phyloP scores from a whole-genome alignment of 2,888 invertebrate genomes.

The Saturnia japonica region DNA sequence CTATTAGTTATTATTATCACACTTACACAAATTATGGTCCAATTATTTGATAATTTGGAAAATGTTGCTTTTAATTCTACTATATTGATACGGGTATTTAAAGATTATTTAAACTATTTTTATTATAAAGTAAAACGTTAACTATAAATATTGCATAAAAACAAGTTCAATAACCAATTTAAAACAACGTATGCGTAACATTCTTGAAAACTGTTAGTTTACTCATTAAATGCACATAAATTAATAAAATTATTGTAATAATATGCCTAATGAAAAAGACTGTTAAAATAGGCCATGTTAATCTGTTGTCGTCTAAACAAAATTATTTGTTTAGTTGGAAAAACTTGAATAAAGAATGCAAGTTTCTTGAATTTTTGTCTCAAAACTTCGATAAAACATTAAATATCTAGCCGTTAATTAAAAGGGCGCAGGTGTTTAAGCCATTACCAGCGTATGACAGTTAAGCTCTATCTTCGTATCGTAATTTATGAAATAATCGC shows the following conservation, averaged over 20 bases:
- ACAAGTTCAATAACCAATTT: neutral
- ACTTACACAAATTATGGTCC: too few species aligned
- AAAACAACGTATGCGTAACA: neutral
- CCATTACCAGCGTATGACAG: constrained; percentile 35
- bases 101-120: too few species aligned
- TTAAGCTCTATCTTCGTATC: constrained; percentile 29
- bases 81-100: too few species aligned
- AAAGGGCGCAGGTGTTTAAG: constrained; percentile 21
- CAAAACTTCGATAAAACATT: constrained; percentile 17
- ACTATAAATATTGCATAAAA: too few species aligned
- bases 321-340: neutral
- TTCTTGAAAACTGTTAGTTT: neutral
- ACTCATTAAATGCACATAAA: neutral
- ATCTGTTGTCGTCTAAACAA: neutral
- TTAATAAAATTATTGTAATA: neutral
- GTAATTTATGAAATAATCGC: constrained; percentile 43
- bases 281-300: neutral
- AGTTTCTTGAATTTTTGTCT: constrained; percentile 15
- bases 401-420: constrained; percentile 21
- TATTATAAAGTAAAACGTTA: too few species aligned
- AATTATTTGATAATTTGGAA: too few species aligned
- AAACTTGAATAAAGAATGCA: neutral
- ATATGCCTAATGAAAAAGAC: neutral
- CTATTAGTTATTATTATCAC: too few species aligned
- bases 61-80: too few species aligned